Conservation (phyloP, 2,888 invertebrate genomes). For the Heliconius cydno region DNA sequence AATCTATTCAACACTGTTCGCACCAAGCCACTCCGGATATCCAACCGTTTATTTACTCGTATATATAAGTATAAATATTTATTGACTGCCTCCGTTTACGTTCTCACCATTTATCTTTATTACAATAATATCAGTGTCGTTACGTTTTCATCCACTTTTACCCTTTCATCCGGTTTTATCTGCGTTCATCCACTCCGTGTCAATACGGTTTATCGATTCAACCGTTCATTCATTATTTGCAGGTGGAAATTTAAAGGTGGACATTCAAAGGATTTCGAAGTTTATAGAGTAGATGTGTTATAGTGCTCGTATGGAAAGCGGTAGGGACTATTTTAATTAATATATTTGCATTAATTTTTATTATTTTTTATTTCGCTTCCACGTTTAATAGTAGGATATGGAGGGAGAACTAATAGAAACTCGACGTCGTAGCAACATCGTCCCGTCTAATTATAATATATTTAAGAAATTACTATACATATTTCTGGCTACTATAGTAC, state of each 20-base stretch:
- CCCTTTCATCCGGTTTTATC: slow-evolving; percentile 25
- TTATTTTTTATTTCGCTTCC: background rate
- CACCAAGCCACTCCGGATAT: background rate
- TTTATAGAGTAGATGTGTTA: background rate
- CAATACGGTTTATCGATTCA: slow-evolving; percentile 29
- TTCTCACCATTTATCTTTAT: slow-evolving; percentile 28
- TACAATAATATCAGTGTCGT: slow-evolving; percentile 29
- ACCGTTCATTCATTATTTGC: slow-evolving; percentile 23
- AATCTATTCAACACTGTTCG: too few relatives aligned
- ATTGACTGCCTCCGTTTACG: slow-evolving; percentile 17
- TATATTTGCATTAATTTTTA: background rate
- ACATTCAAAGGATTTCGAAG: background rate
- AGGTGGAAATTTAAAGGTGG: slow-evolving; percentile 20
- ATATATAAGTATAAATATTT: slow-evolving; percentile 19
- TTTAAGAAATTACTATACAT: background rate
- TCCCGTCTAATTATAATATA: too few relatives aligned
- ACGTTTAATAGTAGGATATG: too few relatives aligned
- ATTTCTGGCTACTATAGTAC: too few relatives aligned
- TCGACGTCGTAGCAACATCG: too few relatives aligned
- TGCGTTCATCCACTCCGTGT: slow-evolving; percentile 25
- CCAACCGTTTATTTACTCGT: background rate
- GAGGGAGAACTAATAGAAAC: too few relatives aligned
- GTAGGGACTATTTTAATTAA: background rate
- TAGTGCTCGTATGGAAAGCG: background rate
- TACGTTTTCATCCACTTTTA: slow-evolving; percentile 20